Percentiles rank a stretch among this genome's conserved stretches.
Conservation (phyloP, 1,140 invertebrate genomes). For the Achatina immaculata region DNA sequence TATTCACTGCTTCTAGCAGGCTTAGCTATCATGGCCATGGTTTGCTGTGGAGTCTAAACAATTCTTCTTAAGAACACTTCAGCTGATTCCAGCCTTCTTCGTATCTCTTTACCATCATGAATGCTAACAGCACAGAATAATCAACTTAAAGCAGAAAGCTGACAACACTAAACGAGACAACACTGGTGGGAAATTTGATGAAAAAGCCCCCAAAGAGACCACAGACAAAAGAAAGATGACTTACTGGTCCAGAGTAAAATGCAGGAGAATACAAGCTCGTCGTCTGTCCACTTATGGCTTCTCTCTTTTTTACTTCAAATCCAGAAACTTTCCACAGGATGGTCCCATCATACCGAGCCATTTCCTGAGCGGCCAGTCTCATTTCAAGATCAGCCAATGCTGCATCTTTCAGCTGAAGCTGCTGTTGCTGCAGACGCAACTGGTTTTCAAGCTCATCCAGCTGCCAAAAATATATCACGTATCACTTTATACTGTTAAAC, state of each 20-base stretch:
- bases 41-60: no score
- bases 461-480: conserved; percentile 10
- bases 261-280: conserved; percentile 66
- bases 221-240: background rate
- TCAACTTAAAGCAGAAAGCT: no score
- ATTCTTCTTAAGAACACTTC: no score
- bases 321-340: conserved; percentile 65
- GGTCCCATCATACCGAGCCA: conserved; percentile 61
- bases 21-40: no score
- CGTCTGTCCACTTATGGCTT: conserved; percentile 60
- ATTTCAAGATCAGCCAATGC: conserved; percentile 54
- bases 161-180: no score
- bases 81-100: no score
- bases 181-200: no score
- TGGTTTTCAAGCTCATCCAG: conserved; percentile 48
- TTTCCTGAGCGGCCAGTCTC: conserved; percentile 53
- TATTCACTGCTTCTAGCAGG: no score
- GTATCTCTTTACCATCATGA: no score
- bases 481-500: no score
- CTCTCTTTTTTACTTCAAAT: conserved; percentile 55
- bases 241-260: conserved; percentile 62
- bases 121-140: no score
- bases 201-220: no score
- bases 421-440: conserved; percentile 52
- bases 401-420: conserved; percentile 54